Conservation (phyloP, 2,113 vertebrate genomes). For the Jacana jacana region DNA sequence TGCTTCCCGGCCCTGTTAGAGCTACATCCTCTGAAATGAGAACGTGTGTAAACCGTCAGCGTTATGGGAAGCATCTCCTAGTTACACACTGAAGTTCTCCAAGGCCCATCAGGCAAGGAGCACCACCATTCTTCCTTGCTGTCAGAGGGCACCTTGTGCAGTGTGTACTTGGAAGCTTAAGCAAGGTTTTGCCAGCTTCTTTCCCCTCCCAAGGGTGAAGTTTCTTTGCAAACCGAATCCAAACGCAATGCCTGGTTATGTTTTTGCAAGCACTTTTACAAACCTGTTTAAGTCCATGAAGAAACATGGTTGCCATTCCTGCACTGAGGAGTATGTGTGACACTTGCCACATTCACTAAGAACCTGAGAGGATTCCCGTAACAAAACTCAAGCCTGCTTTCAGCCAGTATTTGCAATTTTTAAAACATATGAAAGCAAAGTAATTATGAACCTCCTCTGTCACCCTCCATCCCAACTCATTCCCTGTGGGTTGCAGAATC, state of each 20-base stretch:
- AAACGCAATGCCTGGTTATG: background rate
- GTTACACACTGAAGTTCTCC: background rate
- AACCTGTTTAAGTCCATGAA: background rate
- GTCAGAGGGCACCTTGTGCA: background rate
- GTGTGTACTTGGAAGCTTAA: background rate
- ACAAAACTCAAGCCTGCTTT: background rate
- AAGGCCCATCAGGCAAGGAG: background rate
- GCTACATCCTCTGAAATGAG: background rate
- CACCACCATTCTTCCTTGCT: background rate
- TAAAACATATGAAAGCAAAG: background rate
- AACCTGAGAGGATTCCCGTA: background rate
- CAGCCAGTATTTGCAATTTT: background rate
- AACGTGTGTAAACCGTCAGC: background rate
- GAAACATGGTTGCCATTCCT: background rate
- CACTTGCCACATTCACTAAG: background rate
- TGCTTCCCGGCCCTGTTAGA: background rate
- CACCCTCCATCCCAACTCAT: background rate
- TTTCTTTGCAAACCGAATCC: background rate
- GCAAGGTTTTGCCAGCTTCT: background rate
- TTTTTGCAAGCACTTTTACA: background rate
- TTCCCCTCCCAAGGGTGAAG: background rate
- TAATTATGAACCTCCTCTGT: background rate
- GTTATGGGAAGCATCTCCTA: background rate
- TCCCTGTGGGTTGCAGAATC: background rate
- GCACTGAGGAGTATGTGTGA: background rate